Base-by-base conservation (phyloP, 2,888 invertebrate genomes). In the Villa cingulata region DNA sequence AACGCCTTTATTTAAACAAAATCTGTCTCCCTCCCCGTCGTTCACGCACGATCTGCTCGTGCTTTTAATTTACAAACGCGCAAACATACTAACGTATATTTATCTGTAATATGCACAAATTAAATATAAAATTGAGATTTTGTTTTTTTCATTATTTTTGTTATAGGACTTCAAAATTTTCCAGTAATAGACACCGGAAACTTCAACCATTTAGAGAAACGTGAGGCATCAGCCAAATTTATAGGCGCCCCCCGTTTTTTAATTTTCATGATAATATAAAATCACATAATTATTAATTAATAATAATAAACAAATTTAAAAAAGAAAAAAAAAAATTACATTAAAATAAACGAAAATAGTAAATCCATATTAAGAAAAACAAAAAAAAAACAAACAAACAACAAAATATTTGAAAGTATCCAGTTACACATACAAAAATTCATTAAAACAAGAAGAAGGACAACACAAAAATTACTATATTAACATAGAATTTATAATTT, bases 181-280 rank as follows among this genome's bases (percentile, higher is more conserved):
- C 86, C 79, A 87, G 90, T 80, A 90, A 89, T 80, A 89, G 89
- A 78, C 90, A 91, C 81, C 87, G 91, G 80, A 92, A 91, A 80
- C 81, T 90, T 74, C 86, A 89, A 77, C 89, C 90, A 70, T 86
- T 90, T 80, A 87, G 90, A 81, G 88, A 89, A 83, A 90, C 90
- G 89, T 90, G 90, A 90, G 64, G 63, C 63, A 56, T 16, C 41
- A 40, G 42, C 37, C 17, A 38, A 27, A 36, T 41, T 46, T 48
- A 44, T 49, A 50, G 52, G 52, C 47, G 41, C 43, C 29, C 45
- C 29, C 45, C 20, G 44, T 48, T 45, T 44, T 45, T 41, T 37
- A n/a, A 41, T 41, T 38, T 41, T 44, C 39, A 29, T 45, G 17
- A 20, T 36, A 6, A 12, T 16, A n/a, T 36, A 37, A 19, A 34